Base-by-base conservation (phyloP, 2,113 vertebrate genomes). In the Tympanuchus pallidicinctus region DNA sequence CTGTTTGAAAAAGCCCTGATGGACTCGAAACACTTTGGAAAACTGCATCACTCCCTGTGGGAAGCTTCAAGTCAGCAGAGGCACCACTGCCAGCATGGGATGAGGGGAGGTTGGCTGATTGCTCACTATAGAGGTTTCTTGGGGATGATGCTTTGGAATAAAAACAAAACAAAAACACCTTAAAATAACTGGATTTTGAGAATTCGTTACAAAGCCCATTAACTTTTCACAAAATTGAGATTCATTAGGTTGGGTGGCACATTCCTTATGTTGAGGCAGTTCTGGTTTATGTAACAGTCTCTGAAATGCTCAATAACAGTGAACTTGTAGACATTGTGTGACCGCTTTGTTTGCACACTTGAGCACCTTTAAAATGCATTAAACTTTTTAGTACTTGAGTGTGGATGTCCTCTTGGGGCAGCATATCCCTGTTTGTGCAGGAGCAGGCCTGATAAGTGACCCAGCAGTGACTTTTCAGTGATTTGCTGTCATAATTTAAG, bases 121-220 rank as follows among this genome's bases (percentile, higher is more conserved):
- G 24, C 36, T 87, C 63, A 32, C 45, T 94, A 42, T 92, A 83
- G 70, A 87, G 57, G 42, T 67, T 60, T 71, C 78, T 73, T 85
- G 80, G 88, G 71, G 65, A 60, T 88, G 91, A 74, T 93, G 76
- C 76, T 91, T 85, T 91, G 84, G 91, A 88, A 50, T 88, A 22
- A 78, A 74, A 92, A 92, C 64, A 89, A 13, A 63, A 13, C 24
- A 52, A 52, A 52, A 25, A 13, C 24, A 25, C 50, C 67, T 70
- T 70, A 17, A 74, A 88, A 56, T 54, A 59, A 38, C 66, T 70
- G 80, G 48, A 65, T 21, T 90, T 65, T 70, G 74, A 24, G 30
- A 66, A 47, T 64, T 84, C 8, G 0, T 66, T 56, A 11, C 20
- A 47, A 84, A 48, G 56, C 54, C 66, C 64, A 30, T 42, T 82